Conservation (phyloP, 2,888 invertebrate genomes). For the Epinotia ramella region DNA sequence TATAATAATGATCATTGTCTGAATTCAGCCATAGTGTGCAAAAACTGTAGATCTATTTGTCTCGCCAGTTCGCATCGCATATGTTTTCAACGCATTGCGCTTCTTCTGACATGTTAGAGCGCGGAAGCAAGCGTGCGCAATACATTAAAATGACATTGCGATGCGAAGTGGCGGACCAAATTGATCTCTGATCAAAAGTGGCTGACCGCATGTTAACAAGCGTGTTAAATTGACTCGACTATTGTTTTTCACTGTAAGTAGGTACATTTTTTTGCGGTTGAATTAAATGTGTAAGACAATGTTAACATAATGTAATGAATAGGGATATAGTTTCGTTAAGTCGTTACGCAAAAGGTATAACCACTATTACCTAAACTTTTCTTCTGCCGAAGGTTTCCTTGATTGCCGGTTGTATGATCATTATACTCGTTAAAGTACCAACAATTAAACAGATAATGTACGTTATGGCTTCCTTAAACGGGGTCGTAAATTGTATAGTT, state of each 20-base stretch:
- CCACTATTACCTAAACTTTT: background rate
- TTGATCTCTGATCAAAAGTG: constrained; percentile 32
- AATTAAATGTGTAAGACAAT: background rate
- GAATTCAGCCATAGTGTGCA: constrained; percentile 47
- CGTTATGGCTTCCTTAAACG: no score
- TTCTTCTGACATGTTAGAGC: background rate
- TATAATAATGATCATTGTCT: constrained; percentile 53
- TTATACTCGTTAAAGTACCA: no score
- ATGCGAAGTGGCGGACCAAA: background rate
- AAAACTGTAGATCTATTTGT: constrained; percentile 23
- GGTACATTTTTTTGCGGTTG: background rate
- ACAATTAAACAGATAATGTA: no score
- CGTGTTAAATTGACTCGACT: constrained; percentile 41
- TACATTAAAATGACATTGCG: background rate
- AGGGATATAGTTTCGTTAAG: no score
- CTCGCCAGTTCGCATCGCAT: background rate
- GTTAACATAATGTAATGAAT: background rate
- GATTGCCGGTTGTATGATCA: background rate
- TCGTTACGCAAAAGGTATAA: no score
- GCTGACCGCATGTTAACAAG: constrained; percentile 40
- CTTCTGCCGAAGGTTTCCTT: background rate
- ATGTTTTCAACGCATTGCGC: background rate
- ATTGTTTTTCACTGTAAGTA: constrained; percentile 29
- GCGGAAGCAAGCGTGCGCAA: background rate
- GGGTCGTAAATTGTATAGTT: no score